These are phyloP conservation scores for Psephotus haematonotus DNA, from an alignment of 2,113 vertebrate species.

Conservation along the genomic window DNA sequence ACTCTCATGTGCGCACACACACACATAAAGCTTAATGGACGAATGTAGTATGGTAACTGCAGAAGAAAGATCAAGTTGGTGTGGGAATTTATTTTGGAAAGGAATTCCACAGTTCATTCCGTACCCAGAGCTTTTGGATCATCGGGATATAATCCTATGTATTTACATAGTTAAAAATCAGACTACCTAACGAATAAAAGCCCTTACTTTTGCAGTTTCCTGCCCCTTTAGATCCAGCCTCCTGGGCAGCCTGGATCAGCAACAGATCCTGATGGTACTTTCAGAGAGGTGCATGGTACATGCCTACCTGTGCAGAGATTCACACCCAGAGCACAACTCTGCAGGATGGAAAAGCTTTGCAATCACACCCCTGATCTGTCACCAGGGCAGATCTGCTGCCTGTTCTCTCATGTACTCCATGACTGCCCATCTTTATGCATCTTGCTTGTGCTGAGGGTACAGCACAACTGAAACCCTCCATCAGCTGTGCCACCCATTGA, in stretches of 20 bases:
- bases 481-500: neutral
- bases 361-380: neutral
- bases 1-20: neutral
- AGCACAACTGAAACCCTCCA: neutral
- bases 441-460: neutral
- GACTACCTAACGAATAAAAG: neutral
- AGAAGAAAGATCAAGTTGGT: neutral
- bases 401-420: neutral
- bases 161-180: conserved; percentile 48
- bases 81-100: conserved; percentile 16
- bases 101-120: neutral
- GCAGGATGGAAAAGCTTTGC: neutral
- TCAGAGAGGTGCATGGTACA: neutral
- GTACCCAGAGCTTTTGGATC: neutral
- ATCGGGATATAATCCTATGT: neutral
- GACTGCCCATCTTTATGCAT: neutral
- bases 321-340: neutral
- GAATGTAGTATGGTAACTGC: neutral
- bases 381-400: neutral
- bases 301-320: neutral
- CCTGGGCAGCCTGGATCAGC: neutral
- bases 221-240: neutral
- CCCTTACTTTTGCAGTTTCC: neutral
- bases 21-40: neutral
- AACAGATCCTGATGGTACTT: neutral